Base-by-base conservation (phyloP, 2,888 invertebrate species). In the Cheilosia variabilis region DNA sequence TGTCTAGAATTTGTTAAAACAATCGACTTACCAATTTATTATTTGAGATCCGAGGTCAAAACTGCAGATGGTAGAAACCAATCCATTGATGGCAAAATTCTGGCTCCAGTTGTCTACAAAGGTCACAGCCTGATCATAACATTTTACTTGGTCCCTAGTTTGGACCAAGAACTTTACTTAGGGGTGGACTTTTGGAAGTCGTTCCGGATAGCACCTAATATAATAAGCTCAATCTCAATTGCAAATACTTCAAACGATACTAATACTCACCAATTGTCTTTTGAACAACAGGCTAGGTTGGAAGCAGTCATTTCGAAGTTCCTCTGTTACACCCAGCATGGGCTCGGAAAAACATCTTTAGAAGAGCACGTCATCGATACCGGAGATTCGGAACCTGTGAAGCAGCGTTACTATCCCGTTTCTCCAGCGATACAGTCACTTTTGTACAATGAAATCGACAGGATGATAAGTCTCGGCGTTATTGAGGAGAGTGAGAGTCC, bases 381-480 rank as follows among this genome's bases (percentile, higher is more conserved):
- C 31, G 31, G 31, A 2, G 31, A 31, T 6, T 6, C 27, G 27
- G 27, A 7, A 0, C 31, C 31, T 31, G 9, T 31, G 9, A 31
- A 31, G 31, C 31, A 31, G 31, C 31, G 31, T 31, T 9, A 31
- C 31, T 31, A 31, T 9, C 31, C 31, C 31, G 31, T 88, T 7
- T 87, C 82, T 19, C 77, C 88, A 4, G 78, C 68, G 1, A 62
- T 82, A n/a, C 76, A 88, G 52, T 82, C 73, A 22, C 19, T 81
- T 2, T 13, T 68, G n/a, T 55, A 43, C 19, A 19, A 57, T 31
- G 69, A 69, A 34, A 7, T 69, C 19, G 47, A 69, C 24, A 7
- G 71, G 2, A 43, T 71, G 45, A 27, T 57, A 5, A 45, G 47
- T 2, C 34, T 71, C 43, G 58, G 45, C 1, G 31, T 69, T 4